Percentiles rank a stretch among this genome's conserved stretches.
Evolutionary conservation across 37 sponge, comb jelly and placozoan genomes (phyloP).

Genomic region (Agelas oroides): DNA sequence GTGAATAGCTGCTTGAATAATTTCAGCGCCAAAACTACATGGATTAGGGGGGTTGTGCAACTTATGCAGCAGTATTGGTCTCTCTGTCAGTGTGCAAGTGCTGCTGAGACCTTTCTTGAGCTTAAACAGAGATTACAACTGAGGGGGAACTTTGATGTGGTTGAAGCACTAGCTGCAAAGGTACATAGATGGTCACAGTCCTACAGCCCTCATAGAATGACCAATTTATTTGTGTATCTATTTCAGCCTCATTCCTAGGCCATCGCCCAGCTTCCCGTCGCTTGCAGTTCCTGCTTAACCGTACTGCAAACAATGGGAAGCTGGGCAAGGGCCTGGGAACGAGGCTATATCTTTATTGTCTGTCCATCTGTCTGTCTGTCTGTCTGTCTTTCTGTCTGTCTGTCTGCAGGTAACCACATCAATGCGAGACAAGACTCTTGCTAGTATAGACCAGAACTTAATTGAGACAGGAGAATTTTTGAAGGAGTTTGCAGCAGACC

Average conservation of each 20-base stretch:
- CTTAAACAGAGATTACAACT: slow-evolving; percentile 25
- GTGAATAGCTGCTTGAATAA: neutral
- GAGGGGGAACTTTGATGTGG: slow-evolving; percentile 31
- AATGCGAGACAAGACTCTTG: slow-evolving; percentile 50
- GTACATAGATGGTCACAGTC: no score
- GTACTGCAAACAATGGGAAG: no score
- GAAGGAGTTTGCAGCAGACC: slow-evolving; percentile 7
- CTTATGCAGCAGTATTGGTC: slow-evolving; percentile 11
- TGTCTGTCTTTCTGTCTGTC: no score
- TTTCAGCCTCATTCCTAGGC: no score
- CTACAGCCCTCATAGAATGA: no score
- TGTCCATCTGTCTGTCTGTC: no score
- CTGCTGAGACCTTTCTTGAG: slow-evolving; percentile 28
- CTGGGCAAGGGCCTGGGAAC: no score
- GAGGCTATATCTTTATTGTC: no score
- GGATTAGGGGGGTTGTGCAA: neutral
- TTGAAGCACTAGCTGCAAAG: no score
- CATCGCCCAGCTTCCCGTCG: no score
- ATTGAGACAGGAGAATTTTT: slow-evolving; percentile 42
- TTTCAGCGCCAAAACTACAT: neutral
- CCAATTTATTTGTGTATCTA: no score
- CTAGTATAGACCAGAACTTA: slow-evolving; percentile 6
- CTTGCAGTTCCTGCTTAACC: no score
- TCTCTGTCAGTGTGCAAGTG: neutral
- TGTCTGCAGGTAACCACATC: slow-evolving; percentile 25